Percentiles rank a stretch among this genome's conserved stretches.
Conservation (phyloP, 2,888 invertebrate species). For the Stomorhina lunata region DNA sequence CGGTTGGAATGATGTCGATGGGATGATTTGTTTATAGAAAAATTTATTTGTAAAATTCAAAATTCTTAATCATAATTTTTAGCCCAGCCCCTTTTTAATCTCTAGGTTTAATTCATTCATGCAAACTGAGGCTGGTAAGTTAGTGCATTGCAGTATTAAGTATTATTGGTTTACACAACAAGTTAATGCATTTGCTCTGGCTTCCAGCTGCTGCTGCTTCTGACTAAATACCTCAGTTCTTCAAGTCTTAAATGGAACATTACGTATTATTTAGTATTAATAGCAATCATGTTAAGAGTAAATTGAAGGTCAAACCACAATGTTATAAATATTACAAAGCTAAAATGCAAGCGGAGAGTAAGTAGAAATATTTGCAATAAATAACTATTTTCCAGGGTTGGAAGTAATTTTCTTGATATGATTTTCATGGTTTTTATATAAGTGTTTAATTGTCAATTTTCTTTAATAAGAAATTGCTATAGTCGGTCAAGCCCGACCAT, state of each 20-base stretch:
- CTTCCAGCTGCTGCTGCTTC: background rate
- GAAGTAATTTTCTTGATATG: too few species aligned
- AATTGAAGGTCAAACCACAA: slow-evolving; percentile 53
- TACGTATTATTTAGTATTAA: background rate
- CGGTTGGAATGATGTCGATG: too few species aligned
- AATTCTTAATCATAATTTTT: too few species aligned
- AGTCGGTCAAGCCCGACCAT: too few species aligned
- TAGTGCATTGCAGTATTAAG: background rate
- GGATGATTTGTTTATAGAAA: too few species aligned
- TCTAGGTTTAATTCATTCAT: background rate
- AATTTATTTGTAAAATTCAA: too few species aligned
- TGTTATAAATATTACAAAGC: slow-evolving; percentile 21
- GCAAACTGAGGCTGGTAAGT: background rate
- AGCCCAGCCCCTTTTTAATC: too few species aligned
- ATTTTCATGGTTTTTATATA: too few species aligned
- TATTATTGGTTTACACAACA: background rate
- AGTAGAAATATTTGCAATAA: too few species aligned
- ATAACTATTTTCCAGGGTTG: too few species aligned
- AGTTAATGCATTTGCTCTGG: background rate
- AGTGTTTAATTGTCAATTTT: too few species aligned
- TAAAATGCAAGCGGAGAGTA: background rate
- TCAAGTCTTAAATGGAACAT: slow-evolving; percentile 4
- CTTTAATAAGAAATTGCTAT: too few species aligned
- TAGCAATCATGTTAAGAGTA: slow-evolving; percentile 24
- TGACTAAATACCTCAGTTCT: background rate